These are phyloP conservation scores for Gasterosteus nipponicus DNA, from an alignment of 2,113 vertebrate species.

Conservation along the genomic window DNA sequence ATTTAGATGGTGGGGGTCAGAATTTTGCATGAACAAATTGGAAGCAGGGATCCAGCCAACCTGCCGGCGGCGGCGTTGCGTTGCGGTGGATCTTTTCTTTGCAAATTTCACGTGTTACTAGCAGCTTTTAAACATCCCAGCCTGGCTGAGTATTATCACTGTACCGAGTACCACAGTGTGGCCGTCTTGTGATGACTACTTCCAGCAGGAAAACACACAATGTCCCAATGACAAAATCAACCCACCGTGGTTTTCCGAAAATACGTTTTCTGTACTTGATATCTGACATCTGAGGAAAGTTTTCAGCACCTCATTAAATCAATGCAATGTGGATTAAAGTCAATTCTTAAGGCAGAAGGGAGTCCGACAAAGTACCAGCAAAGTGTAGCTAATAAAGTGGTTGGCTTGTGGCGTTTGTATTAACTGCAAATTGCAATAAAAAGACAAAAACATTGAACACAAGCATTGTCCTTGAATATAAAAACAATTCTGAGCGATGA, in stretches of 20 bases:
- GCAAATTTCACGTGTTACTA: background rate
- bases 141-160: background rate
- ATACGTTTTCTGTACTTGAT: background rate
- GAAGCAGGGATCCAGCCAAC: background rate
- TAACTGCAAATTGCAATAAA: conserved; percentile 6
- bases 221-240: background rate
- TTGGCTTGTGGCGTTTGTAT: background rate
- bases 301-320: background rate
- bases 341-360: background rate
- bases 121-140: background rate
- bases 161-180: background rate
- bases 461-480: background rate
- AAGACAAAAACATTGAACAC: conserved; percentile 4
- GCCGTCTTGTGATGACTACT: background rate
- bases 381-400: background rate
- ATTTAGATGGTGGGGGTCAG: background rate
- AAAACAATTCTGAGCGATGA: conserved; percentile 1
- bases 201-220: background rate
- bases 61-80: background rate
- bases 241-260: background rate
- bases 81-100: background rate
- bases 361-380: background rate
- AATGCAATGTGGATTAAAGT: background rate
- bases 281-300: background rate
- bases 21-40: background rate